Evolutionary conservation across 2,888 invertebrate genomes (phyloP).

Genomic region (Eupeodes luniger): DNA sequence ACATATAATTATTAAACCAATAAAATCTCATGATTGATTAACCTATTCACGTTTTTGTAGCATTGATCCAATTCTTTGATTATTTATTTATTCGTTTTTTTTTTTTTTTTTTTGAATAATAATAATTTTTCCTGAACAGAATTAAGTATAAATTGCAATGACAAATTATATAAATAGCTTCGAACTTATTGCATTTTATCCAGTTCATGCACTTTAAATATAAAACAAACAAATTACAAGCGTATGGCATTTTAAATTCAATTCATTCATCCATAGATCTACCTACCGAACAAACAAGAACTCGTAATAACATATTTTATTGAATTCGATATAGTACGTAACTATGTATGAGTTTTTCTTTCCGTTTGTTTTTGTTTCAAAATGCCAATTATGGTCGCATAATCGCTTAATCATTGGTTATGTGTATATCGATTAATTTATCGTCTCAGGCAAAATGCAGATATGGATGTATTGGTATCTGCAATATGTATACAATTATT

Average conservation of each 20-base stretch:
- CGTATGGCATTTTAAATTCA: constrained; percentile 22
- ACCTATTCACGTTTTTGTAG: constrained; percentile 25
- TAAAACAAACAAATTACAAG: constrained; percentile 26
- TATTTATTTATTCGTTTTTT: not conserved
- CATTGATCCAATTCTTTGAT: constrained; percentile 16
- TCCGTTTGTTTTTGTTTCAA: not conserved
- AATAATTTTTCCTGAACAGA: not conserved
- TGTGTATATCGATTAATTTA: constrained; percentile 46
- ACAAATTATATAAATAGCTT: constrained; percentile 18
- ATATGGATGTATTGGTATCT: not conserved
- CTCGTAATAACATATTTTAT: constrained; percentile 26
- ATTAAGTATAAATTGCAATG: not conserved
- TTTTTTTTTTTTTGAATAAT: too few species aligned
- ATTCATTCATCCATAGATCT: not conserved
- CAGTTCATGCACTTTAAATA: constrained; percentile 11
- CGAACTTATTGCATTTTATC: not conserved
- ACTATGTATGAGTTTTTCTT: not conserved
- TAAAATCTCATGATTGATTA: constrained; percentile 35
- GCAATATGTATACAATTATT: not conserved
- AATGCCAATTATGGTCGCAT: constrained; percentile 50
- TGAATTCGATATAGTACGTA: not conserved
- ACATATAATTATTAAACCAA: constrained; percentile 21
- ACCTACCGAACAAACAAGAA: not conserved
- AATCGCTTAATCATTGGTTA: constrained; percentile 63
- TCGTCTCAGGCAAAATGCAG: constrained; percentile 7